Base-by-base conservation (phyloP, 2,797 vertebrate species). In the Rhinichthys osculus region DNA sequence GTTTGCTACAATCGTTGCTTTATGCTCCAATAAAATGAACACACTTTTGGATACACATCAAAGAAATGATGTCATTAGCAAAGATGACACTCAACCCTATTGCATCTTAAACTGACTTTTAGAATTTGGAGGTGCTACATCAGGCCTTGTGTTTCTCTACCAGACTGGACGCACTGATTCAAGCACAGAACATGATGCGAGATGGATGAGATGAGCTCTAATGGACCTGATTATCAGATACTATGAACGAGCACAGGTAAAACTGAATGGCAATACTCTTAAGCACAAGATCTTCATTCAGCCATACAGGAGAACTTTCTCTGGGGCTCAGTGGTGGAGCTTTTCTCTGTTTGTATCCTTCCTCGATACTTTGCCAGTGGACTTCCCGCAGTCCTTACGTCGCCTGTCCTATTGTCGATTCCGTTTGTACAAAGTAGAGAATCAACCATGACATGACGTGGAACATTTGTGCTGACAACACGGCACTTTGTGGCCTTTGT, bases 351-450 rank as follows among this genome's bases (percentile, higher is more conserved):
- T 83, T 42, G 66, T 82, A 76, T 78, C 40, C 52, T 82, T 86
- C 66, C 81, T 87, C 27, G 16, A 40, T 78, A 77, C n/a, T 81
- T 72, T 44, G 70, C 64, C 83, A 72, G 33, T 52, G 67, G 50
- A 74, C 66, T 52, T 54, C 52, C 23, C 64, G 72, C 57, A 72
- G 71, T 73, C 52, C 71, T 23, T 35, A 86, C 74, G 87, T 62
- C 38, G 44, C 81, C 73, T 80, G 78, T 77, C 64, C 57, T 87
- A 87, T 86, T 88, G 74, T 40, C 64, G 17, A 82, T 88, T 81
- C 27, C 30, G 87, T 91, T 89, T 90, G 76, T 90, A 85, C 59
- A 82, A 87, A 84, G 79, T 66, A 82, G 38, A 73, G n/a, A n/a
- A n/a, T n/a, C 72, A 69, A 79, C 35, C 62, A 84, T 76, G 81